Conservation (phyloP, 2,888 invertebrate species). For the Tholera decimalis region DNA sequence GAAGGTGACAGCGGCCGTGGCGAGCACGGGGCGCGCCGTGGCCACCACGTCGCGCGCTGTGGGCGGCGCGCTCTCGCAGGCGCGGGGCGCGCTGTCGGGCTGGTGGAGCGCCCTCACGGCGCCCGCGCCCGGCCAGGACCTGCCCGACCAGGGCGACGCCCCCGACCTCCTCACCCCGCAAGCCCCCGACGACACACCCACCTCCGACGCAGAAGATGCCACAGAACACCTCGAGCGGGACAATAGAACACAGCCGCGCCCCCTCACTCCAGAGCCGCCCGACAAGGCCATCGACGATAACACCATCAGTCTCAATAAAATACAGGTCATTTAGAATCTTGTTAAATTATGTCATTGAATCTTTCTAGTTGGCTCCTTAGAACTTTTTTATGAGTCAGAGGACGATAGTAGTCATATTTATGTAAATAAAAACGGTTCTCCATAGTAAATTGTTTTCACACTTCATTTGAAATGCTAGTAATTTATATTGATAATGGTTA, state of each 20-base stretch:
- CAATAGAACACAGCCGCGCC: constrained; percentile 64
- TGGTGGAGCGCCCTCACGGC: constrained; percentile 94
- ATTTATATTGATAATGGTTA: constrained; percentile 34
- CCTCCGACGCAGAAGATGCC: constrained; percentile 65
- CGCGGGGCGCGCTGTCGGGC: constrained; percentile 96
- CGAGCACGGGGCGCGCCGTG: constrained; percentile 97
- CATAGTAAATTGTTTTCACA: constrained; percentile 18
- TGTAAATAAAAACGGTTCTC: constrained; percentile 47
- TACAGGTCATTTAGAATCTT: constrained; percentile 72
- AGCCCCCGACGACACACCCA: constrained; percentile 50
- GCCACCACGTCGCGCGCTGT: constrained; percentile 89
- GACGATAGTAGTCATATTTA: constrained; percentile 42
- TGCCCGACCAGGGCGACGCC: constrained; percentile 1
- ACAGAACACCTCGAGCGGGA: constrained; percentile 60
- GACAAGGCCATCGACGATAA: constrained; percentile 82
- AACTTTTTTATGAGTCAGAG: constrained; percentile 43
- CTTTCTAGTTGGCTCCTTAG: constrained; percentile 44
- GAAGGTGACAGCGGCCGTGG: constrained; percentile 98
- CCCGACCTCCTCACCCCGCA: constrained; percentile 17
- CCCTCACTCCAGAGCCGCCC: constrained; percentile 74
- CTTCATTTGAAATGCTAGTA: constrained; percentile 32
- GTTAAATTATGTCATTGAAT: constrained; percentile 46
- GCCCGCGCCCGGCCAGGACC: constrained; percentile 62
- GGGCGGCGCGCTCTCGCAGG: constrained; percentile 97
- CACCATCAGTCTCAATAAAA: constrained; percentile 73